Conservation (phyloP, 1,140 invertebrate genomes). For the Neocloeon triangulifer region DNA sequence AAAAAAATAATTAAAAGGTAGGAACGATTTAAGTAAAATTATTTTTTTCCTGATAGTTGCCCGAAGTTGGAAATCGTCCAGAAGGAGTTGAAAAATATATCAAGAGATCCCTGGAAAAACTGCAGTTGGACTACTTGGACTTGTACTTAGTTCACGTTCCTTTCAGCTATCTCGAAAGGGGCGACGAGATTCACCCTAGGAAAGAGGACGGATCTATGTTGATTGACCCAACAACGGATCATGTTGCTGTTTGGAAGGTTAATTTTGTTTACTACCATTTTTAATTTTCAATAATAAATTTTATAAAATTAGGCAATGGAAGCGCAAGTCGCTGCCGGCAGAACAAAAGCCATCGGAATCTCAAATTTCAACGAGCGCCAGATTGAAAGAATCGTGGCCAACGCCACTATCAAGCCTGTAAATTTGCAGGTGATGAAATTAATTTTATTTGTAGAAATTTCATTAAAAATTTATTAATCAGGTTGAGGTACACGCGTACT, state of each 20-base stretch:
- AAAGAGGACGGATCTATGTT: slow-evolving; percentile 32
- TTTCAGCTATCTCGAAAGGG: slow-evolving; percentile 32
- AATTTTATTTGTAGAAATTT: slow-evolving; percentile 8
- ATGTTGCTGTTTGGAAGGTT: slow-evolving; percentile 50
- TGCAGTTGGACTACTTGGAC: slow-evolving; percentile 64
- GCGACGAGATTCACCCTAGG: slow-evolving; percentile 10
- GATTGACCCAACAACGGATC: slow-evolving; percentile 40
- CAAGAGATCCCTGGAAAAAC: slow-evolving; percentile 39
- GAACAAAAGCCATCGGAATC: slow-evolving; percentile 34
- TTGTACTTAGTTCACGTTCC: slow-evolving; percentile 67
- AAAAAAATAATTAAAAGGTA: slow-evolving; percentile 9
- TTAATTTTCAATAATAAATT: slow-evolving; percentile 7
- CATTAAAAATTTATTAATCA: slow-evolving; percentile 23
- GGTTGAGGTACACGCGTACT: slow-evolving; percentile 61
- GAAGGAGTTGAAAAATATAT: slow-evolving; percentile 46
- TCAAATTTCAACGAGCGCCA: slow-evolving; percentile 61
- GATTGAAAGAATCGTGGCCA: slow-evolving; percentile 33
- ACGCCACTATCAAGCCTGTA: slow-evolving; percentile 46
- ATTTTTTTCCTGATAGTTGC: slow-evolving; percentile 17
- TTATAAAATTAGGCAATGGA: slow-evolving; percentile 46
- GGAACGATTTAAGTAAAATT: slow-evolving; percentile 9
- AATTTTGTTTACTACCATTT: no score
- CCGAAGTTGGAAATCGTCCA: slow-evolving; percentile 36
- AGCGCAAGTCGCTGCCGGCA: slow-evolving; percentile 35
- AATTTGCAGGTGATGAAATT: slow-evolving; percentile 54